Evolutionary conservation across 2,113 vertebrate species (phyloP).

Genomic region (Paramormyrops kingsleyae): DNA sequence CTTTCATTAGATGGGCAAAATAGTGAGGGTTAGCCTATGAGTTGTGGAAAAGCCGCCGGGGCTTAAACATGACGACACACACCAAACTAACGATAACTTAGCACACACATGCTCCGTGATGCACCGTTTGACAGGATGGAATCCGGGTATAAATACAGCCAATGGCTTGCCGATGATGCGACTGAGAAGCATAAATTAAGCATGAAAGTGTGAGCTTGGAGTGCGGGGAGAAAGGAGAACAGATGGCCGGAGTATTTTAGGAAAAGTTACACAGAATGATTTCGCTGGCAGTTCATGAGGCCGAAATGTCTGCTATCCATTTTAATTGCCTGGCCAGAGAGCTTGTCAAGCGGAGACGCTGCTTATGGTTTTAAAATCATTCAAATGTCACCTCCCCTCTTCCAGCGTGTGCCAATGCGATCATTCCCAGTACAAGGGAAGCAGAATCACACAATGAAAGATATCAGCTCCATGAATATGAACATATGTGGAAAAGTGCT

Average conservation of each 20-base stretch:
- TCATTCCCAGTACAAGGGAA: background rate
- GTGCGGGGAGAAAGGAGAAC: constrained; percentile 50
- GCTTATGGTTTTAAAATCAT: background rate
- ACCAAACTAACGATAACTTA: background rate
- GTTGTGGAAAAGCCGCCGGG: background rate
- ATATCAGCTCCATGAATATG: background rate
- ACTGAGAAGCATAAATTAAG: constrained; percentile 61
- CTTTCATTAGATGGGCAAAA: background rate
- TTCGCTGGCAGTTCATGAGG: constrained; percentile 48
- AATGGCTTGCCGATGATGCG: constrained; percentile 47
- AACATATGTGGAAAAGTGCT: background rate
- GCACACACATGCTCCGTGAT: background rate
- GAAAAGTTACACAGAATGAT: constrained; percentile 58
- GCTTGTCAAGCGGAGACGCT: background rate
- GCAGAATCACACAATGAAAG: background rate
- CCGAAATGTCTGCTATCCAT: constrained; percentile 38
- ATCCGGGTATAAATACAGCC: background rate
- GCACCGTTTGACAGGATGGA: background rate
- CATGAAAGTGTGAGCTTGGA: constrained; percentile 48
- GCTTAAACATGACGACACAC: background rate
- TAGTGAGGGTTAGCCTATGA: background rate
- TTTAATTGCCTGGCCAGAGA: constrained; percentile 35
- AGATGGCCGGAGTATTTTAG: constrained; percentile 50
- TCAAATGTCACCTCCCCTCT: background rate
- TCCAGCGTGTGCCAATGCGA: background rate